Base-by-base conservation (phyloP, 1,140 invertebrate genomes). In the Plectrocnemia conspersa region DNA sequence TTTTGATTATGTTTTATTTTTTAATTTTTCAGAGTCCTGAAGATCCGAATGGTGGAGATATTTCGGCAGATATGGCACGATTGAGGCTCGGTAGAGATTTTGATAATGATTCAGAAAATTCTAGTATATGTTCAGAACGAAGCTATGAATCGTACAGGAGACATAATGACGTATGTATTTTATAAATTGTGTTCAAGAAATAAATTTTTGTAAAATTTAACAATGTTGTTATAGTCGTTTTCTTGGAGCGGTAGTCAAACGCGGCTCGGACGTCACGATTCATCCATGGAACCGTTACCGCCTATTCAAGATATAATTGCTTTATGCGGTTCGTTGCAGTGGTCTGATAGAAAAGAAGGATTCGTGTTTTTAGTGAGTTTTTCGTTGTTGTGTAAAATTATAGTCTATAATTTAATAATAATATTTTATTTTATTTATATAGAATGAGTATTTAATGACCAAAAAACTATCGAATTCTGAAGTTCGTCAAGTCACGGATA, bases 341-440 rank as follows among this genome's bases (percentile, higher is more conserved):
- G 93, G 91, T 83, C 84, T 24, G 93, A 97, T 67, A 76, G 93
- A 23, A 94, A 95, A 66, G 93, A 97, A 63, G 93, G 93, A 13
- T 77, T 97, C 2, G 77, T 91, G 2, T 86, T 86, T 55, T 74
- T 97, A 23, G 88, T 75, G 27, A 64, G 64, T 58, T 1, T 27
- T 4, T 35, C n/a, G n/a, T n/a, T n/a, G n/a, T n/a, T n/a, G n/a
- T n/a, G n/a, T 44, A 27, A 32, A 42, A 23, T 27, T 2, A 5
- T 32, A 33, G 25, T 35, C 15, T 46, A 3, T 46, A 40, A 6
- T 48, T 35, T 48, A 3, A 33, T n/a, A 16, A 32, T 48, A 33
- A 11, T 27, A 24, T 22, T 23, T 27, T 7, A 13, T 15, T 23
- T n/a, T 27, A 45, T 27, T 45, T 33, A 19, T 48, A 21, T 35